Percentiles rank a stretch among this genome's conserved stretches.
Evolutionary conservation across 2,888 invertebrate species (phyloP).

Genomic region (Eretmocerus hayati): DNA sequence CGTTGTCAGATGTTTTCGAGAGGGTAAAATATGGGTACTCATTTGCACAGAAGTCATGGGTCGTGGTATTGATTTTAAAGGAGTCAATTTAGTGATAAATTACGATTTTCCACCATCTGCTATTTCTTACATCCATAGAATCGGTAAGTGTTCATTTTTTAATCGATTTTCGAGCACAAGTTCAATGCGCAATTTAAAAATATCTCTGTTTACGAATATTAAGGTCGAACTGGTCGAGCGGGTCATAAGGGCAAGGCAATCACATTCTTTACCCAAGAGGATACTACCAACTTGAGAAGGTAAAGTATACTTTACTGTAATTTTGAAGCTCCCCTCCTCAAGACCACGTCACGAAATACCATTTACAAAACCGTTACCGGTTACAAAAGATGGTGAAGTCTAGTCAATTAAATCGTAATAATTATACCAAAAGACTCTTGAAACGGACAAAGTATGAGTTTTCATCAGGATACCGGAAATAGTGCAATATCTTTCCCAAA

Average conservation of each 20-base stretch:
- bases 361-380: too few species aligned
- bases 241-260: conserved; percentile 82
- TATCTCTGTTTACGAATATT: too few species aligned
- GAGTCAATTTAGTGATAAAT: conserved; percentile 92
- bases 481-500: too few species aligned
- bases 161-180: not conserved
- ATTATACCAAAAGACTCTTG: too few species aligned
- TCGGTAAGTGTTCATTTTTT: conserved; percentile 47
- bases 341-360: too few species aligned
- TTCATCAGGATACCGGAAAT: too few species aligned
- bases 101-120: conserved; percentile 92
- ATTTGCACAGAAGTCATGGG: conserved; percentile 97
- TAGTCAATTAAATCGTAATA: too few species aligned
- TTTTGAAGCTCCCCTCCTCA: not conserved
- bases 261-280: conserved; percentile 90
- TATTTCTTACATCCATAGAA: conserved; percentile 84
- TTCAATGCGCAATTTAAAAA: not conserved
- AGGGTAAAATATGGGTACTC: conserved; percentile 90
- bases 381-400: too few species aligned
- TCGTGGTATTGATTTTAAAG: conserved; percentile 93
- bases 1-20: conserved; percentile 82
- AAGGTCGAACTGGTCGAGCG: conserved; percentile 88
- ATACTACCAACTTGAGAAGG: conserved; percentile 80
- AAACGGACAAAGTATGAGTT: too few species aligned
- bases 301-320: conserved; percentile 36